A percentile compares a stretch with the other conserved stretches of the same genome.
phyloP scores from a whole-genome alignment of 2,888 invertebrate genomes.

The Rhagonycha fulva region DNA sequence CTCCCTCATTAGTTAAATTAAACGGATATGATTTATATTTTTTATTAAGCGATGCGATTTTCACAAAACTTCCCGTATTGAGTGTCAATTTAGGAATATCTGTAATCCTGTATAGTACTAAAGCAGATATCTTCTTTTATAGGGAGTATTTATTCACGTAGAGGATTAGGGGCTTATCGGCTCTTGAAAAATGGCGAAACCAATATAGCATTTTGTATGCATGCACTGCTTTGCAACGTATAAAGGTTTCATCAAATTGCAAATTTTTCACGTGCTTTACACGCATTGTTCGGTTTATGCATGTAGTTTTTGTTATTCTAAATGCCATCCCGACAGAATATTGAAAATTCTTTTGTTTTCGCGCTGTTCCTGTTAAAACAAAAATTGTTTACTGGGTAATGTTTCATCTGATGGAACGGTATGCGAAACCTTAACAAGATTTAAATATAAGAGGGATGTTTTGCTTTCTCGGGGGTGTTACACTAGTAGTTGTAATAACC shows the following conservation, averaged over 20 bases:
- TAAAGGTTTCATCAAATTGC: conserved; percentile 49
- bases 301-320: conserved; percentile 10
- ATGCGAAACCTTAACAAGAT: conserved; percentile 43
- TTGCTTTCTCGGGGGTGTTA: conserved; percentile 38
- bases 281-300: conserved; percentile 22
- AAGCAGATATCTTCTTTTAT: conserved; percentile 49
- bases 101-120: conserved; percentile 44
- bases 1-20: conserved; percentile 36
- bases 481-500: conserved; percentile 56
- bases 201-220: conserved; percentile 47
- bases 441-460: conserved; percentile 37
- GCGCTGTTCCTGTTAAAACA: not conserved
- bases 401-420: conserved; percentile 16
- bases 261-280: conserved; percentile 45
- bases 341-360: conserved; percentile 15
- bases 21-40: conserved; percentile 37
- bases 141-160: conserved; percentile 50
- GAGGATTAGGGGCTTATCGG: conserved; percentile 51
- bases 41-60: not conserved
- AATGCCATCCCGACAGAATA: not conserved
- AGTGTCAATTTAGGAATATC: conserved; percentile 46
- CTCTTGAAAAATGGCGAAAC: conserved; percentile 43
- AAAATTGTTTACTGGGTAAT: not conserved
- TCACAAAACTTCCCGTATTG: conserved; percentile 17
- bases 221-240: conserved; percentile 37